A percentile compares a stretch with the other conserved stretches of the same genome.
Evolutionary conservation across 2,797 vertebrate species (phyloP).

Genomic region (Sebastiscus tertius): DNA sequence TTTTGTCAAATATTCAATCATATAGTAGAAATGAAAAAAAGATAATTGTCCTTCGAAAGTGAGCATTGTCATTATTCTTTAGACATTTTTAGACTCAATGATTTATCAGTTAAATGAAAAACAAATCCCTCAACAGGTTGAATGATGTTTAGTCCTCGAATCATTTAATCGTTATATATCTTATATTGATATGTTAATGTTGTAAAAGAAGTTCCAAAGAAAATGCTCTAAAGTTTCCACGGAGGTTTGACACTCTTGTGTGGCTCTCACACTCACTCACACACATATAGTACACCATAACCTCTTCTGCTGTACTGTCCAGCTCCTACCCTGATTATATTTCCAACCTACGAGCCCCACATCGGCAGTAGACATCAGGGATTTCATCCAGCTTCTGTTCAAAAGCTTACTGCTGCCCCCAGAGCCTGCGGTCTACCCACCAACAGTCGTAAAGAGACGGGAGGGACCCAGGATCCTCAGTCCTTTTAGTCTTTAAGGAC

Average conservation of each 20-base stretch:
- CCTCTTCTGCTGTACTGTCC: slow-evolving; percentile 11
- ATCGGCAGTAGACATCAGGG: slow-evolving; percentile 50
- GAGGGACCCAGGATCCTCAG: slow-evolving; percentile 23
- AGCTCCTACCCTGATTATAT: slow-evolving; percentile 56
- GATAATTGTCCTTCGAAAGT: neutral
- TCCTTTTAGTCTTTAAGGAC: slow-evolving; percentile 39
- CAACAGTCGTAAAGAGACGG: slow-evolving; percentile 55
- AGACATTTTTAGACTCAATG: neutral
- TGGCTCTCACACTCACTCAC: too few species aligned
- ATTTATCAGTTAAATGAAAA: neutral
- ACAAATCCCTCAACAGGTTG: neutral
- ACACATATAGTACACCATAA: neutral
- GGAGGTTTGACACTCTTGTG: neutral
- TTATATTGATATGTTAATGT: neutral
- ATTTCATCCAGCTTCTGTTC: slow-evolving; percentile 58
- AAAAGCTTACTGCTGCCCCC: slow-evolving; percentile 62
- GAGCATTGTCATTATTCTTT: neutral
- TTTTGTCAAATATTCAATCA: neutral
- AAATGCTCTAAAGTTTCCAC: neutral
- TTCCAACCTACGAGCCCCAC: slow-evolving; percentile 48
- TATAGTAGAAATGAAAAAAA: neutral
- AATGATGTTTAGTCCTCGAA: neutral
- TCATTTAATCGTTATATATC: neutral
- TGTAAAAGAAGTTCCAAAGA: neutral
- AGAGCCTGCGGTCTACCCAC: slow-evolving; percentile 54